These are phyloP conservation scores for Montipora sp. DNA, from an alignment of 64 coral and sea anemone genomes.

Conservation along the genomic window DNA sequence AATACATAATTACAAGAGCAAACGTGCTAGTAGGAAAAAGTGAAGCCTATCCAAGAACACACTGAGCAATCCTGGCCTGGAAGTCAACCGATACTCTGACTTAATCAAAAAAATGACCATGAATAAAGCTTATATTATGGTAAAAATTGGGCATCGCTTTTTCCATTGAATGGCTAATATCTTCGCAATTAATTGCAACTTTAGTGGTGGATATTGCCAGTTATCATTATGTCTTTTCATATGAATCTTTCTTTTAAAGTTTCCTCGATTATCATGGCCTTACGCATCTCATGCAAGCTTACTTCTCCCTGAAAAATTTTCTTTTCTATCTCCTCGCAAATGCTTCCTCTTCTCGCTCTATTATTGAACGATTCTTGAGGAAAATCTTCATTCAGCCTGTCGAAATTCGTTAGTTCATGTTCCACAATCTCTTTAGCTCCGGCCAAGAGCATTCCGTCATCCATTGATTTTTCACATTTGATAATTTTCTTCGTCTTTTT, in stretches of 20 bases:
- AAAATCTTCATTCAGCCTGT: neutral
- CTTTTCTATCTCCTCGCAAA: constrained; percentile 47
- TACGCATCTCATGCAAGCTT: constrained; percentile 42
- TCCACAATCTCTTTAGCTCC: neutral
- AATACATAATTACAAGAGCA: too few species aligned
- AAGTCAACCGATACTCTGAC: too few species aligned
- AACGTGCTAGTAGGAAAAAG: too few species aligned
- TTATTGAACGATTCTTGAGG: neutral
- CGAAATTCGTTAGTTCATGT: neutral
- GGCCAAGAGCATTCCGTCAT: neutral
- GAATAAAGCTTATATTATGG: too few species aligned
- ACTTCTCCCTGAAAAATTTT: constrained; percentile 2
- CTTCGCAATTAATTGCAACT: neutral
- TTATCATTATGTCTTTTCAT: neutral
- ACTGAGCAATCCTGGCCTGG: too few species aligned
- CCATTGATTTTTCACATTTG: constrained; percentile 21
- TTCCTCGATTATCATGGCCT: constrained; percentile 38
- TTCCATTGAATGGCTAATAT: neutral
- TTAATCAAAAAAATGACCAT: too few species aligned
- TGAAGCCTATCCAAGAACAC: too few species aligned
- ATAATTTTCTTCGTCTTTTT: constrained; percentile 4
- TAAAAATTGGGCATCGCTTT: neutral
- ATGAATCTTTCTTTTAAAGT: constrained; percentile 31
- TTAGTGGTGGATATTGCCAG: neutral
- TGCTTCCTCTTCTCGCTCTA: constrained; percentile 17